Percentiles rank a stretch among this genome's conserved stretches.
These are phyloP conservation scores for Cancer borealis DNA, from an alignment of 2,888 invertebrate species.

Conservation along the genomic window DNA sequence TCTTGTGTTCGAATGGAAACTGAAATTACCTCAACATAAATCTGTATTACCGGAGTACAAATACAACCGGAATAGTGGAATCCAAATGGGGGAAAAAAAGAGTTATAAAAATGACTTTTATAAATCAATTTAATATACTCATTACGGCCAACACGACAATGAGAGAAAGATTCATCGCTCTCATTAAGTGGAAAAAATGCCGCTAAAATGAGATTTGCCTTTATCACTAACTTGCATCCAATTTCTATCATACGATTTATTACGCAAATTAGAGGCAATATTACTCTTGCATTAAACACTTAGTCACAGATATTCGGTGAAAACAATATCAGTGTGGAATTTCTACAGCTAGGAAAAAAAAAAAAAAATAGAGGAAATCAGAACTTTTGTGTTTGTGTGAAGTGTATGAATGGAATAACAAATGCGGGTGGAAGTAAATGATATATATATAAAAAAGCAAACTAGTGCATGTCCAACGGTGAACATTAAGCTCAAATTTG, in stretches of 20 bases:
- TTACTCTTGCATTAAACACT: conserved; percentile 22
- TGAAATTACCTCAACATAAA: neutral
- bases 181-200: neutral
- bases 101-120: neutral
- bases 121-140: conserved; percentile 6
- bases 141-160: neutral
- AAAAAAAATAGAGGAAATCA: neutral
- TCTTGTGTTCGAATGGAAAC: neutral
- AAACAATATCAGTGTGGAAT: neutral
- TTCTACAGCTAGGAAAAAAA: neutral
- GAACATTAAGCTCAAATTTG: neutral
- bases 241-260: conserved; percentile 6
- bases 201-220: neutral
- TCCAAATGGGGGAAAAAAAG: neutral
- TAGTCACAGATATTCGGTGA: neutral
- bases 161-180: conserved; percentile 10
- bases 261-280: neutral
- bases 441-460: neutral
- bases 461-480: neutral
- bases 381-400: neutral
- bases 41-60: neutral
- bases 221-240: neutral
- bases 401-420: neutral
- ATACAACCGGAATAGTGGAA: neutral
- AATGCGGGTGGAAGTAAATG: neutral